Evolutionary conservation across 2,888 invertebrate species (phyloP).

Genomic region (Mylabris sibirica): DNA sequence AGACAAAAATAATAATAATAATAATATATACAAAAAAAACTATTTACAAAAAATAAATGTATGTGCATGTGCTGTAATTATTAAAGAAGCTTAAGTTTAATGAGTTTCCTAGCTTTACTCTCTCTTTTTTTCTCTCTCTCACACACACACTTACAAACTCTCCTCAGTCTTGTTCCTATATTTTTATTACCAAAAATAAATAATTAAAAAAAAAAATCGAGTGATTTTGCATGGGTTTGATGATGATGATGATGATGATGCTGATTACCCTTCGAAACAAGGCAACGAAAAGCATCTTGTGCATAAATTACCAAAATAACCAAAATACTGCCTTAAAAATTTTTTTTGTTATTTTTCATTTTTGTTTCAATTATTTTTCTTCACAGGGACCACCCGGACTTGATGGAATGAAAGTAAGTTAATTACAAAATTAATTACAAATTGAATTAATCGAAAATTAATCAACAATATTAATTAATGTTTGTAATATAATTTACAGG

Average conservation of each 20-base stretch:
- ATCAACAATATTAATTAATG: not conserved
- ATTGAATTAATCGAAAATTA: not conserved
- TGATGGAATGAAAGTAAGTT: slow-evolving; percentile 94
- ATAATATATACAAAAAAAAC: not conserved
- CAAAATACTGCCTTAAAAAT: not conserved
- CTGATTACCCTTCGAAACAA: not conserved
- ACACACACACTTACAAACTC: slow-evolving; percentile 18
- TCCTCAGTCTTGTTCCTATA: slow-evolving; percentile 15
- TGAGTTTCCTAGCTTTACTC: slow-evolving; percentile 32
- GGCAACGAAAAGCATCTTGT: slow-evolving; percentile 26
- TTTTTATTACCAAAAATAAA: no score
- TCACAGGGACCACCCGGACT: slow-evolving; percentile 91
- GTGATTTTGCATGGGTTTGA: slow-evolving; percentile 19
- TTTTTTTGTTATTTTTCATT: slow-evolving; percentile 24
- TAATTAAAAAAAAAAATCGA: not conserved
- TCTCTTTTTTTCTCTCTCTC: slow-evolving; percentile 35
- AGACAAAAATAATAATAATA: not conserved
- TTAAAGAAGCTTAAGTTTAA: slow-evolving; percentile 49
- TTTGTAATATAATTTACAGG: slow-evolving; percentile 65
- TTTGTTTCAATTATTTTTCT: slow-evolving; percentile 63
- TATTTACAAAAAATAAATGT: slow-evolving; percentile 56
- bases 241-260: slow-evolving; percentile 18
- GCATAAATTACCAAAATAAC: slow-evolving; percentile 18
- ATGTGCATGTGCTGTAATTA: slow-evolving; percentile 63
- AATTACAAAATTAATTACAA: not conserved